Percentiles rank a stretch among this genome's conserved stretches.
Conservation (phyloP, 2,888 invertebrate genomes). For the Creontiades dilutus region DNA sequence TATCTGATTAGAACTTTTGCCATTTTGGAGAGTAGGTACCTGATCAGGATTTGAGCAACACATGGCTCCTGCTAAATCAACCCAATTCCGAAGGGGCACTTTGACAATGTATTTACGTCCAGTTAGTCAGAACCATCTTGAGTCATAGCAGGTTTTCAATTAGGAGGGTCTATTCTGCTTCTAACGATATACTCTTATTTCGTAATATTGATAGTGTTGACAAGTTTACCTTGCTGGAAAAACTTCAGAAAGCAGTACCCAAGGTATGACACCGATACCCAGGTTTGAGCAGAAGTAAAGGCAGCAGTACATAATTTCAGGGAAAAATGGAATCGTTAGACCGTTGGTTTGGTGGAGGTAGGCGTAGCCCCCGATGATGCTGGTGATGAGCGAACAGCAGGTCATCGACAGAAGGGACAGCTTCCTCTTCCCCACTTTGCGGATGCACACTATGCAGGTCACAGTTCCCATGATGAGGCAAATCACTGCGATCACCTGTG, state of each 20-base stretch:
- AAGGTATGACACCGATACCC: conserved; percentile 80
- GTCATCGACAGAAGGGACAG: conserved; percentile 79
- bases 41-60: too few relatives aligned
- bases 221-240: conserved; percentile 81
- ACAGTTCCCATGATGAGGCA: conserved; percentile 76
- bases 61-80: too few relatives aligned
- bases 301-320: conserved; percentile 79
- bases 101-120: too few relatives aligned
- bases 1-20: too few relatives aligned
- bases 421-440: conserved; percentile 78
- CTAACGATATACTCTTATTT: too few relatives aligned
- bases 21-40: too few relatives aligned
- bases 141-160: too few relatives aligned
- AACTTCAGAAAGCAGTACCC: conserved; percentile 82
- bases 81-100: too few relatives aligned
- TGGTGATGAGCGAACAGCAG: conserved; percentile 79
- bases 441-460: conserved; percentile 75
- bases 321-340: conserved; percentile 78
- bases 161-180: too few relatives aligned
- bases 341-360: conserved; percentile 76
- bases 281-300: conserved; percentile 79
- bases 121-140: too few relatives aligned
- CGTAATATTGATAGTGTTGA: not conserved
- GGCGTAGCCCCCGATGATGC: conserved; percentile 80
- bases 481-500: conserved; percentile 75